A percentile compares a stretch with the other conserved stretches of the same genome.
Evolutionary conservation across 2,888 invertebrate genomes (phyloP).

Genomic region (Pristionchus arcanus): DNA sequence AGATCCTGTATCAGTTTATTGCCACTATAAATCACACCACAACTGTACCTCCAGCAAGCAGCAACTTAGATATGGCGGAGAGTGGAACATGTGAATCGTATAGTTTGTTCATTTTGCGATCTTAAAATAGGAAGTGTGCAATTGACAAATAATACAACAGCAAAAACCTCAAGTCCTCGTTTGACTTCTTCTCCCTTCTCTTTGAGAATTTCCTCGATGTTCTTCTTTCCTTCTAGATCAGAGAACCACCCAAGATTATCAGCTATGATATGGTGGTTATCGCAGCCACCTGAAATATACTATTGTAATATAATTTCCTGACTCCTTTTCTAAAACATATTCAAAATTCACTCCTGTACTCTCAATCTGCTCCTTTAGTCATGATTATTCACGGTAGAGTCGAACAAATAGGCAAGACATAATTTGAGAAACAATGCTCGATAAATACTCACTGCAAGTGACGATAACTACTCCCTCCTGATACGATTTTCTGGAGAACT

Average conservation of each 20-base stretch:
- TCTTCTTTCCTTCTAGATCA: constrained; percentile 83
- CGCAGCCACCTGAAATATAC: constrained; percentile 84
- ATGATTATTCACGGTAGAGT: background rate
- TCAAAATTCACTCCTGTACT: too few relatives aligned
- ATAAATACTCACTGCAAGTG: constrained; percentile 83
- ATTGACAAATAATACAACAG: background rate
- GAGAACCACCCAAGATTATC: constrained; percentile 97
- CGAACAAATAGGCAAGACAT: too few relatives aligned
- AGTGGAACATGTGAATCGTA: constrained; percentile 71
- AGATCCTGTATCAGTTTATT: constrained; percentile 73
- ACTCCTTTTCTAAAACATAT: too few relatives aligned
- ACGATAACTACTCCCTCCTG: constrained; percentile 89
- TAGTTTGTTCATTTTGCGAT: constrained; percentile 59
- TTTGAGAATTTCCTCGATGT: constrained; percentile 92
- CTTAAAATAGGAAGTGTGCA: background rate
- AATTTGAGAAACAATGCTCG: background rate
- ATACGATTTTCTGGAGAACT: constrained; percentile 75
- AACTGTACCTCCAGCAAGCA: constrained; percentile 61
- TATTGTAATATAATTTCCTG: too few relatives aligned
- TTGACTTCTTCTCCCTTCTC: constrained; percentile 90
- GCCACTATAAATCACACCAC: background rate
- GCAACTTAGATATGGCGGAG: constrained; percentile 60
- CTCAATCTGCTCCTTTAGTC: too few relatives aligned
- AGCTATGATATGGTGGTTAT: constrained; percentile 93
- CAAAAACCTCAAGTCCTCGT: constrained; percentile 69